Percentiles rank a stretch among this genome's conserved stretches.
Conservation (phyloP, 2,888 invertebrate genomes). For the Drosophila siamana region DNA sequence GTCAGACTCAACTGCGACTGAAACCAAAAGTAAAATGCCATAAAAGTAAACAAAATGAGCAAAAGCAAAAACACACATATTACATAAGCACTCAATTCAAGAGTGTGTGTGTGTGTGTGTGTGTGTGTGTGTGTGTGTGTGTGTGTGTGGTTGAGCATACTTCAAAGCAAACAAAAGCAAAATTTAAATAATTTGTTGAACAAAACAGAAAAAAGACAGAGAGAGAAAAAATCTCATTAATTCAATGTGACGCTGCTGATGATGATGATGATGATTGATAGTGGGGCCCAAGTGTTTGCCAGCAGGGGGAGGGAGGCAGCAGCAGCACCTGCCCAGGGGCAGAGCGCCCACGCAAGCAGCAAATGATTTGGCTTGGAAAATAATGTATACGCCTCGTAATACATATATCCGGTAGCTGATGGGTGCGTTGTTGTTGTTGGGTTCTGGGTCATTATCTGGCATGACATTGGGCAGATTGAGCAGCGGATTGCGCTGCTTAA, state of each 20-base stretch:
- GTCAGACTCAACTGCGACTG: constrained; percentile 75
- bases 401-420: constrained; percentile 46
- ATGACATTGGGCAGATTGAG: constrained; percentile 59
- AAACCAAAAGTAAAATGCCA: constrained; percentile 52
- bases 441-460: constrained; percentile 52
- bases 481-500: not conserved
- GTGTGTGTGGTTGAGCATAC: constrained; percentile 52
- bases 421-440: not conserved
- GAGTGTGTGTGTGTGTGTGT: constrained; percentile 17
- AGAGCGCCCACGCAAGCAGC: constrained; percentile 31
- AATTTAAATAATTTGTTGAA: constrained; percentile 73
- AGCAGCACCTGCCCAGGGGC: constrained; percentile 47
- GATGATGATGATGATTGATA: constrained; percentile 24
- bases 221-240: constrained; percentile 56
- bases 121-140: constrained; percentile 28
- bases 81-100: constrained; percentile 60
- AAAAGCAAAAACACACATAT: constrained; percentile 34
- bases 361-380: constrained; percentile 25
- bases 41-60: constrained; percentile 38
- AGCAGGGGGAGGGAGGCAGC: not conserved
- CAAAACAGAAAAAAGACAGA: constrained; percentile 42
- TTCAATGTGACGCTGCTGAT: constrained; percentile 54
- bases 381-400: constrained; percentile 19
- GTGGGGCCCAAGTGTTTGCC: constrained; percentile 29
- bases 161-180: constrained; percentile 56